Evolutionary conservation across 2,888 invertebrate genomes (phyloP), one percentile per base, ranked within the genome.

Genomic region (Lomographa bimaculata): DNA sequence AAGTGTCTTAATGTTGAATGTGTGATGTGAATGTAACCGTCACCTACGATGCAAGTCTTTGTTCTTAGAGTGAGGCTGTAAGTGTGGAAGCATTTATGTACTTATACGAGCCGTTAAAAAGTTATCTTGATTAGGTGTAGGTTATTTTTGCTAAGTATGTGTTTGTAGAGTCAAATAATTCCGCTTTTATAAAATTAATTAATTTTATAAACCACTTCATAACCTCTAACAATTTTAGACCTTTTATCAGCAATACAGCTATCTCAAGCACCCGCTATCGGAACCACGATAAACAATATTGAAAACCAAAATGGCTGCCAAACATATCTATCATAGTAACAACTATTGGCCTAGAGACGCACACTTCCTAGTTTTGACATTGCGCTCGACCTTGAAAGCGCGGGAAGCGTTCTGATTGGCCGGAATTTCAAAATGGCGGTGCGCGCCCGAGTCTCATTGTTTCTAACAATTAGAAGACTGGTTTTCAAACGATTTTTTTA

Each of bases 401-500:
- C 58, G 50, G 49, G 54, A 52, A 46, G 51, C 50, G 53, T 55
- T 44, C 59, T 60, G 69, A 89, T 87, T 87, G 87, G 87, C 60
- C 76, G 62, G 61, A 66, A 57, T 44, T 52, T 27, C 76, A 84
- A 79, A 49, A 89, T 89, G 87, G 87, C 86, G 64, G 53, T 49
- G 56, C 17, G 62, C 76, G 75, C 71, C 57, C 58, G 71, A 81
- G 78, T 70, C 67, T 75, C 79, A 81, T 85, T 85, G 83, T 84
- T 77, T 78, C 72, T 70, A 58, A 64, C 80, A 82, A 87, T 86
- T 85, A 83, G 71, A 76, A 69, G 73, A 81, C 80, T 71, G 76
- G 85, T 85, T 86, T 38, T 42, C 17, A 44, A 44, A 44, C 20
- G 19, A 25, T 77, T 78, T 79, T 75, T 72, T 66, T 68, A 64